Evolutionary conservation across 2,888 invertebrate species (phyloP), one percentile per base, ranked within the genome.

Genomic region (Hipparchia sbordonii): DNA sequence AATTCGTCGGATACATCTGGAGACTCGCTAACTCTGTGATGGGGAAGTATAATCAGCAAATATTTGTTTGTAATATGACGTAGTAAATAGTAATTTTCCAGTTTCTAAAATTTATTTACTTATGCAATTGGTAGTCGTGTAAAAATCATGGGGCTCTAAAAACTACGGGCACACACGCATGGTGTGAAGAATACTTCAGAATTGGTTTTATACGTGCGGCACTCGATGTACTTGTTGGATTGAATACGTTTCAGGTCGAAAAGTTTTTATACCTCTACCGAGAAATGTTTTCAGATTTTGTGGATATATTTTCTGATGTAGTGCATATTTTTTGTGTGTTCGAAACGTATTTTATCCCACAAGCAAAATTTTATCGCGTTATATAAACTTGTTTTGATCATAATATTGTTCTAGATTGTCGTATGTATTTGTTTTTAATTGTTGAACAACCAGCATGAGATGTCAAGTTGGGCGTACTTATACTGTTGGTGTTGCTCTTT

Each of bases 101-200:
- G 39, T 2, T 39, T 5, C 3, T 39, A 39, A 39, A 4, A 23
- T 23, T 23, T 23, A 23, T 39, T 39, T 39, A 39, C 39, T 39
- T 39, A 39, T 39, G 71, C 76, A 80, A 79, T 83, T 79, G 82
- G 84, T 82, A 84, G 82, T 79, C 81, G 81, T 79, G 78, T 75
- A 76, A 74, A 74, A 75, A 71, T 73, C 72, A 57, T 60, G 65
- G 76, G 74, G 74, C 70, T 73, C 67, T 71, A 73, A 73, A 13
- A 72, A 69, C 56, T 56, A 71, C 75, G 71, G 73, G 74, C 70
- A 76, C 67, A 72, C 72, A 76, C 76, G 81, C 81, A 81, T 81
- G 81, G 78, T 81, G 79, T 81, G 80, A 62, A 74, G 71, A 77
- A 66, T 69, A 71, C 65, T 71, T 73, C 67, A 61, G 75, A 75